A percentile compares a stretch with the other conserved stretches of the same genome.
Evolutionary conservation across 1,140 invertebrate species (phyloP).

Genomic region (Ips nitidus): DNA sequence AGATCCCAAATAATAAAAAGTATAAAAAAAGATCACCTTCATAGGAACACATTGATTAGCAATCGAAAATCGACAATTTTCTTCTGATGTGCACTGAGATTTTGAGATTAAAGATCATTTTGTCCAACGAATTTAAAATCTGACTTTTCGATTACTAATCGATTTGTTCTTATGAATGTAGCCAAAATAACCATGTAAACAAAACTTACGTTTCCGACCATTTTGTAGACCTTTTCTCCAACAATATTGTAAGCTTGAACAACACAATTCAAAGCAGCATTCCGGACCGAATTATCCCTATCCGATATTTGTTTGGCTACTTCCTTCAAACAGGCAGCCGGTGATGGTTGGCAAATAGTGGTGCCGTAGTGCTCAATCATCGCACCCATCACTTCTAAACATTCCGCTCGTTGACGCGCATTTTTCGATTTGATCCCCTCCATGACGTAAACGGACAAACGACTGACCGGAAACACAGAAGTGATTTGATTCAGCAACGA

Average conservation of each 20-base stretch:
- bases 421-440: conserved; percentile 97
- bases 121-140: no score
- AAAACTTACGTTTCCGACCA: conserved; percentile 78
- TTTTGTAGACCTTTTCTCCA: conserved; percentile 88
- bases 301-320: conserved; percentile 94
- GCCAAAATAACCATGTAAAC: neutral
- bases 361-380: conserved; percentile 76
- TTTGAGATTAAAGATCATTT: no score
- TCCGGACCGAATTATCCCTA: conserved; percentile 93
- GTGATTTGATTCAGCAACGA: conserved; percentile 83
- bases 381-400: conserved; percentile 85
- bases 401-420: conserved; percentile 92
- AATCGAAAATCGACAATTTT: no score
- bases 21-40: no score
- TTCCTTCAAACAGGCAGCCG: conserved; percentile 81
- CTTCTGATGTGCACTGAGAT: no score
- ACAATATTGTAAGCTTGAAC: conserved; percentile 88
- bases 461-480: conserved; percentile 84
- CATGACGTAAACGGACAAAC: conserved; percentile 86
- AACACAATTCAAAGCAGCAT: conserved; percentile 92
- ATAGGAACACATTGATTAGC: no score
- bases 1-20: no score
- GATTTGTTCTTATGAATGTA: no score
- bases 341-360: conserved; percentile 78
- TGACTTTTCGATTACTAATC: no score